Conservation (phyloP, 2,113 vertebrate genomes). For the Elaphurus davidianus region DNA sequence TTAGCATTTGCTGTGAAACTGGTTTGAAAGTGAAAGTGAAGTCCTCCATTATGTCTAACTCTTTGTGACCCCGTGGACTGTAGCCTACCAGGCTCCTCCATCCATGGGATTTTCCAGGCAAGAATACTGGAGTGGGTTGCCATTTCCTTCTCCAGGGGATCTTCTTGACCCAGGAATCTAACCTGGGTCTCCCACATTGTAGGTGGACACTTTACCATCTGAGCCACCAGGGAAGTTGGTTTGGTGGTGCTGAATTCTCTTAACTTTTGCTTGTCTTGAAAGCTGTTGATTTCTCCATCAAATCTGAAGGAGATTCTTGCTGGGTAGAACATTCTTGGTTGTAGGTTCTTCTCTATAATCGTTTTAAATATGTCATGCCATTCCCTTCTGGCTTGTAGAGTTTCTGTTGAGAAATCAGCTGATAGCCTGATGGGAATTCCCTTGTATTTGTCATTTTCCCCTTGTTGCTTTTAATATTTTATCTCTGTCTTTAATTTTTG, state of each 20-base stretch:
- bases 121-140: neutral
- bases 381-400: neutral
- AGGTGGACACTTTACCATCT: too few relatives aligned
- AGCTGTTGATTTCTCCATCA: neutral
- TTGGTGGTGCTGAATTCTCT: neutral
- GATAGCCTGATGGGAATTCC: neutral
- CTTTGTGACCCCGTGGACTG: neutral
- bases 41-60: neutral
- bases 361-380: neutral
- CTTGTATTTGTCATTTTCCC: neutral
- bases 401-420: neutral
- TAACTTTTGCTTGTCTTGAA: neutral
- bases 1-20: neutral
- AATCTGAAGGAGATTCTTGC: neutral
- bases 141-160: neutral
- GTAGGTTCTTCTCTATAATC: neutral
- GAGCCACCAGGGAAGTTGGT: too few relatives aligned
- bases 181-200: neutral
- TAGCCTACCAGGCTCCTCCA: neutral
- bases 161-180: neutral
- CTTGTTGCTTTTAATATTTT: neutral
- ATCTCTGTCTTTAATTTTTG: neutral
- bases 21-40: neutral
- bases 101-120: neutral
- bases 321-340: neutral